Percentiles rank a stretch among this genome's conserved stretches.
Evolutionary conservation across 2,888 invertebrate genomes (phyloP).

Genomic region (Thereva nobilitata): DNA sequence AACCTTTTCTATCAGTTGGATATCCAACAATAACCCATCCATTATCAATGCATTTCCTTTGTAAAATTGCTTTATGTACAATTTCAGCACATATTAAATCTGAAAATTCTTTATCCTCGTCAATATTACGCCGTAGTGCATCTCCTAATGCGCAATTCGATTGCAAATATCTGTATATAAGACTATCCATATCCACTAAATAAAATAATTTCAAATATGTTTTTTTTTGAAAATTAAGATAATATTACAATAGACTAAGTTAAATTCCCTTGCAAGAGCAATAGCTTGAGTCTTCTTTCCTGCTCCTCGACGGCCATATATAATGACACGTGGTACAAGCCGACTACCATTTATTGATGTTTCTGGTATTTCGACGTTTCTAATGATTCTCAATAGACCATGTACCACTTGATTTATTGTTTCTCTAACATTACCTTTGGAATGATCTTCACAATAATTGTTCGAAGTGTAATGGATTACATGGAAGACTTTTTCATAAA

Average conservation of each 20-base stretch:
- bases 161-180: slow-evolving; percentile 56
- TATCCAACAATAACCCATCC: slow-evolving; percentile 67
- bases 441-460: not conserved
- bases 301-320: slow-evolving; percentile 64
- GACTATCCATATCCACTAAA: slow-evolving; percentile 59
- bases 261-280: slow-evolving; percentile 59
- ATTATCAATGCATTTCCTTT: slow-evolving; percentile 60
- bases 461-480: slow-evolving; percentile 23
- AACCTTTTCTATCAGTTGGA: slow-evolving; percentile 62
- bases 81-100: slow-evolving; percentile 49
- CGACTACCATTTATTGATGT: not conserved
- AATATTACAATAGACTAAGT: slow-evolving; percentile 59
- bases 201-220: not conserved
- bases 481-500: slow-evolving; percentile 25
- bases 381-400: slow-evolving; percentile 22
- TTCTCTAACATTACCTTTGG: slow-evolving; percentile 3
- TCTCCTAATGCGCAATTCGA: slow-evolving; percentile 40
- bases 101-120: slow-evolving; percentile 44
- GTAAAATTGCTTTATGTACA: slow-evolving; percentile 49
- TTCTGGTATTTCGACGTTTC: slow-evolving; percentile 31
- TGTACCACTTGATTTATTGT: not conserved
- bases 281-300: slow-evolving; percentile 62
- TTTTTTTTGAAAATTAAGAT: not conserved
- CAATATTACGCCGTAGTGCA: slow-evolving; percentile 46
- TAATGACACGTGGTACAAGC: slow-evolving; percentile 53